Percentiles rank a stretch among this genome's conserved stretches.
phyloP scores from a whole-genome alignment of 2,797 vertebrate genomes.

The Cyclopterus lumpus region DNA sequence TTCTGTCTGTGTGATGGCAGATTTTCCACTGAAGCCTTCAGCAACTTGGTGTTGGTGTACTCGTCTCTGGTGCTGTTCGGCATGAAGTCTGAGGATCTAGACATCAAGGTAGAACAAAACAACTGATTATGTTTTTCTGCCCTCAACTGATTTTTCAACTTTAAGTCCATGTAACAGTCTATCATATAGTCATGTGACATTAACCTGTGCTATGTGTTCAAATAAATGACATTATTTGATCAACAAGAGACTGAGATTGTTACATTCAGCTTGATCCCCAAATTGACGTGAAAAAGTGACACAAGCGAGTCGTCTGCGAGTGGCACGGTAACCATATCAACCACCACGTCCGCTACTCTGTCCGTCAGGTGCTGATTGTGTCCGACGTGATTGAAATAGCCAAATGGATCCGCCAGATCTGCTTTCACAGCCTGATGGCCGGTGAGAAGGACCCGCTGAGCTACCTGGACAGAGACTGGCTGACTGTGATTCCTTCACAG shows the following conservation, averaged over 20 bases:
- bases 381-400: conserved; percentile 86
- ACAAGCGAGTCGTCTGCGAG: not conserved
- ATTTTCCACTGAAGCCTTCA: conserved; percentile 85
- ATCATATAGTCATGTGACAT: not conserved
- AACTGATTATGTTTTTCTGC: not conserved
- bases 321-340: not conserved
- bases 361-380: conserved; percentile 86
- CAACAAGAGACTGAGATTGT: not conserved
- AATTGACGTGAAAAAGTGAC: not conserved
- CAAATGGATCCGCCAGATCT: conserved; percentile 87
- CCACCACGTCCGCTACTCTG: too few species aligned
- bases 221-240: not conserved
- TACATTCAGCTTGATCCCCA: not conserved
- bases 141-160: not conserved
- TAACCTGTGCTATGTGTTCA: not conserved
- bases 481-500: conserved; percentile 87
- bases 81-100: conserved; percentile 87
- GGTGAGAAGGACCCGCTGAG: conserved; percentile 80
- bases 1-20: conserved; percentile 76
- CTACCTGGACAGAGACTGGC: conserved; percentile 91
- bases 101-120: conserved; percentile 88
- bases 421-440: conserved; percentile 85
- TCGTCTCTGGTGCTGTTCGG: conserved; percentile 86
- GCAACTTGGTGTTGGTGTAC: conserved; percentile 88
- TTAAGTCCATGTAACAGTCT: not conserved